These are phyloP conservation scores for Sardinella longiceps DNA, from an alignment of 2,797 vertebrate species.

Conservation along the genomic window DNA sequence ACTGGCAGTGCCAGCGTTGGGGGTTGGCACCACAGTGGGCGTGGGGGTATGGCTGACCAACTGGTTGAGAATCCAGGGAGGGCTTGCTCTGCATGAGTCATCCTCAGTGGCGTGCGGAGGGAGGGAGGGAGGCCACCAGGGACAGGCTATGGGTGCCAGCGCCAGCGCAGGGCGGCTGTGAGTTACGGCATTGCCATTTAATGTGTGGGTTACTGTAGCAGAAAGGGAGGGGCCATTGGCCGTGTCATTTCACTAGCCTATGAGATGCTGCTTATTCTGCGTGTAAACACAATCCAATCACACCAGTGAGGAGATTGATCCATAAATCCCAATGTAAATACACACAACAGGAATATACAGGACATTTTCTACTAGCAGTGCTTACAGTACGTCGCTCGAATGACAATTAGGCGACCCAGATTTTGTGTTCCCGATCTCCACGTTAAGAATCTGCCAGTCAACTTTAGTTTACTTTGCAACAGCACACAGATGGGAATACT, in stretches of 20 bases:
- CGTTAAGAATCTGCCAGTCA: no score
- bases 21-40: neutral
- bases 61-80: neutral
- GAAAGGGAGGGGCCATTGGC: neutral
- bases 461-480: no score
- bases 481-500: neutral
- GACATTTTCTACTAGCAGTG: no score
- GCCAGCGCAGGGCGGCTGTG: neutral
- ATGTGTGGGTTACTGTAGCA: neutral
- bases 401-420: no score
- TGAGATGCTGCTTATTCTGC: constrained; percentile 4
- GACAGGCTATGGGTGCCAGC: neutral
- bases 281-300: neutral
- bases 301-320: neutral
- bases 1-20: neutral
- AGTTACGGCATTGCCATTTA: neutral
- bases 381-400: no score
- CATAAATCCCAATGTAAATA: neutral
- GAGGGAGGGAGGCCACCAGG: no score
- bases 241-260: neutral
- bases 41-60: neutral
- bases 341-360: neutral
- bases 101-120: neutral
- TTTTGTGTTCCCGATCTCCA: no score
- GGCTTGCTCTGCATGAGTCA: neutral